Base-by-base conservation (phyloP, 2,113 vertebrate genomes). In the Pygoscelis antarcticus region DNA sequence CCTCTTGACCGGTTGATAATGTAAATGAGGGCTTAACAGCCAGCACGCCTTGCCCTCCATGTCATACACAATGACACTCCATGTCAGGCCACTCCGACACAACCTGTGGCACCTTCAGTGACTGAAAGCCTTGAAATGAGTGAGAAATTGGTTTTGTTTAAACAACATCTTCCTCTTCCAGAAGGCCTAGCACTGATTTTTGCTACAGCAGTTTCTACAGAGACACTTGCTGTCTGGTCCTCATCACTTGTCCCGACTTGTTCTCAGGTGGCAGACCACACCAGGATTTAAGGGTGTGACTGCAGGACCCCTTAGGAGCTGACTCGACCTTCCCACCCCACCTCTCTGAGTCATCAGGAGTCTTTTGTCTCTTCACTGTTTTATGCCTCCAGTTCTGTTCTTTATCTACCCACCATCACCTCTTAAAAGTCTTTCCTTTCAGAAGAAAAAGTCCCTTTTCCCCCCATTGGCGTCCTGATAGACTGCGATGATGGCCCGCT, bases 61-160 rank as follows among this genome's bases (percentile, higher is more conserved):
- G 8, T 16, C 71, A 30, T 65, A 13, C 8, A 3, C 29, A 46
- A 4, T 1, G 40, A 23, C 17, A 4, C 10, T 11, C 23, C 10
- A 7, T 1, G 0, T 3, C 49, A 54, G 85, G 30, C 47, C 30
- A 9, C 60, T 13, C 40, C 3, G 19, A 11, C 16, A 25, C 49
- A 10, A 13, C 2, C 0, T 0, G 2, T 2, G 47, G 65, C 52
- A 36, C 21, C 57, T 40, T 7, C 62, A 7, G 76, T 0, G 3
- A 54, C 40, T 1, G 58, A 34, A 51, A 42, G 27, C 52, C 52
- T 34, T 54, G 42, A 20, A 9, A 20, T 0, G 6, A 52, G 10
- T 1, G 8, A 0, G 13, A 57, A 15, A 27, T 3, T 4, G 7
- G 8, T 22, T 57, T 38, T 25, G 9, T 11, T 49, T 15, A 15